phyloP scores from a whole-genome alignment of 2,113 vertebrate species.

The Daubentonia madagascariensis region DNA sequence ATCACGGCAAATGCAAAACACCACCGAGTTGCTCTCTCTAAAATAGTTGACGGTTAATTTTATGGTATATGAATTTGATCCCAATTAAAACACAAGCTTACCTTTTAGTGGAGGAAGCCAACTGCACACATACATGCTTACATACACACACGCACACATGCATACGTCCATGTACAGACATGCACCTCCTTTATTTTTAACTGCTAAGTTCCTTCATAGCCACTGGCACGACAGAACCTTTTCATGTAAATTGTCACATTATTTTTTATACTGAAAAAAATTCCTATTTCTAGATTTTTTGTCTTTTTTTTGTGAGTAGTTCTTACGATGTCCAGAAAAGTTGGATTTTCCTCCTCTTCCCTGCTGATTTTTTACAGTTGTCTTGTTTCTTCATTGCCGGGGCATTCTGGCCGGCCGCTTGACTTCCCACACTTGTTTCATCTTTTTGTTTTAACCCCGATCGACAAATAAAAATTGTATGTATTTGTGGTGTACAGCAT shows the following conservation, averaged over 20 bases:
- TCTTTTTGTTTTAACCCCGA: too few relatives aligned
- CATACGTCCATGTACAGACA: not conserved
- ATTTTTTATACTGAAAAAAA: not conserved
- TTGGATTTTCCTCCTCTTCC: not conserved
- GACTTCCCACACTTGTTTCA: too few relatives aligned
- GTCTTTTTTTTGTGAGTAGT: not conserved
- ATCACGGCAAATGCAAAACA: too few relatives aligned
- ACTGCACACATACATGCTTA: not conserved
- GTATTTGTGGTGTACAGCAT: too few relatives aligned
- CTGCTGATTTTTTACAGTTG: too few relatives aligned
- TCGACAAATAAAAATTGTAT: too few relatives aligned
- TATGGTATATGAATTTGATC: not conserved
- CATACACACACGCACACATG: not conserved
- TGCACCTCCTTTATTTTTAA: not conserved
- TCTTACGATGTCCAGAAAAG: not conserved
- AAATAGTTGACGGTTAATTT: not conserved
- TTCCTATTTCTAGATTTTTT: not conserved
- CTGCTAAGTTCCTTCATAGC: not conserved
- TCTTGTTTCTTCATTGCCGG: too few relatives aligned
- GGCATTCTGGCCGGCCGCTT: too few relatives aligned
- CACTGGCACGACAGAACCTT: not conserved
- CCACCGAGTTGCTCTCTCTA: not conserved
- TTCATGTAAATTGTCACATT: not conserved
- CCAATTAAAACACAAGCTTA: too few relatives aligned
- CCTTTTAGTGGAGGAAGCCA: not conserved